Evolutionary conservation across 1,140 invertebrate genomes (phyloP), one percentile per base, ranked within the genome.

Genomic region (Nebria ingens): DNA sequence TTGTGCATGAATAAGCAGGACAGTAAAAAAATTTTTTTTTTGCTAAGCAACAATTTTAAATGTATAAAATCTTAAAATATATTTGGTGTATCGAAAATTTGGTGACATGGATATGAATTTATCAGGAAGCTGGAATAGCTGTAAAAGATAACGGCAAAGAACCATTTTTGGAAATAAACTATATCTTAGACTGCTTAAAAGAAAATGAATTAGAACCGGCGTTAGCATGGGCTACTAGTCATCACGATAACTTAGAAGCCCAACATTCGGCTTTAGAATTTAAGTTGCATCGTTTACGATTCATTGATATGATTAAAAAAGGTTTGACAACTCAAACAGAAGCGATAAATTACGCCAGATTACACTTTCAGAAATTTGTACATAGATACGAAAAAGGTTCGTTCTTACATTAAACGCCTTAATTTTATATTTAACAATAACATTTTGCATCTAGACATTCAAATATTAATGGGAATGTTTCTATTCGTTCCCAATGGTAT

Each of bases 381-480:
- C 72, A 77, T 52, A 77, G 80, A 56, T 86, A 93, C 70, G 84
- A 90, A 63, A 89, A 89, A 81, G 89, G 89, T 82, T 49, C 4
- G 19, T 15, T 19, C 49, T 19, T 21, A 4, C 11, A 51, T 15
- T 54, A n/a, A 54, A 19, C 12, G 21, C 2, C 6, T 51, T 45
- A 49, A 34, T 20, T 22, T 12, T 38, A 15, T 23, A 12, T 54
- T 54, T 55, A 56, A 42, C 2, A 54, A n/a, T 38, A 53, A 53
- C 55, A 54, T 57, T 52, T 56, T 60, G 55, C 51, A 68, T 72
- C 4, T 65, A 84, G 84, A 86, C 65, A 85, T 95, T 45, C 91
- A 93, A 72, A 82, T 80, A 21, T 70, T 95, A 58, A 94, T 95
- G 91, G 91, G 89, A 25, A 89, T 88, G 60, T 72, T 95, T 53